Evolutionary conservation across 35 echinoderm and acorn worm species (phyloP).

Genomic region (Ptychodera flava): DNA sequence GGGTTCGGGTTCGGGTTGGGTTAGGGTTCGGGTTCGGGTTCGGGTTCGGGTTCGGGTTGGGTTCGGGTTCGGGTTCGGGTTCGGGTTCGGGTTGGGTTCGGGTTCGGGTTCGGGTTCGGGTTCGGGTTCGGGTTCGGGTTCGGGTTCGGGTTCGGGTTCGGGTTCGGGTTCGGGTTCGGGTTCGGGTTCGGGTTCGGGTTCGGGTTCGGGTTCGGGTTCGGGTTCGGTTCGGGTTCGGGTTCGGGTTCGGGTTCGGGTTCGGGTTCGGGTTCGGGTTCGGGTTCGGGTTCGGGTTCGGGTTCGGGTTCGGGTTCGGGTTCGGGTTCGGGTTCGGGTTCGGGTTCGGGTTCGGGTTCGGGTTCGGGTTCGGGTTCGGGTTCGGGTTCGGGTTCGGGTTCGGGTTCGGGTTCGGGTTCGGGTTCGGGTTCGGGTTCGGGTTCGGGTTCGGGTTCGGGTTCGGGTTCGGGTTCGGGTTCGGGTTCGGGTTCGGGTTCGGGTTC

Average conservation of each 20-base stretch:
- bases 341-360: background rate
- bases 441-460: slow-evolving; percentile 34
- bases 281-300: slow-evolving; percentile 41
- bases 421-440: slow-evolving; percentile 28
- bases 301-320: slow-evolving; percentile 16
- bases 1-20: background rate
- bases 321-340: slow-evolving; percentile 15
- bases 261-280: slow-evolving; percentile 36
- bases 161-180: slow-evolving; percentile 28
- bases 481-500: slow-evolving; percentile 35
- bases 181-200: slow-evolving; percentile 25
- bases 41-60: slow-evolving; percentile 13
- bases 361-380: slow-evolving; percentile 30
- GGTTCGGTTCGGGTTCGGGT: slow-evolving; percentile 34
- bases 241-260: slow-evolving; percentile 37
- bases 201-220: slow-evolving; percentile 44
- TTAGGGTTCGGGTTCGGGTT: background rate
- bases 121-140: slow-evolving; percentile 42
- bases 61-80: slow-evolving; percentile 36
- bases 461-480: slow-evolving; percentile 37
- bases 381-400: slow-evolving; percentile 40
- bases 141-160: slow-evolving; percentile 23
- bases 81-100: slow-evolving; percentile 35
- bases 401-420: slow-evolving; percentile 39
- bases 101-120: slow-evolving; percentile 22